phyloP scores from a whole-genome alignment of 2,797 vertebrate genomes.

The Mastacembelus armatus region DNA sequence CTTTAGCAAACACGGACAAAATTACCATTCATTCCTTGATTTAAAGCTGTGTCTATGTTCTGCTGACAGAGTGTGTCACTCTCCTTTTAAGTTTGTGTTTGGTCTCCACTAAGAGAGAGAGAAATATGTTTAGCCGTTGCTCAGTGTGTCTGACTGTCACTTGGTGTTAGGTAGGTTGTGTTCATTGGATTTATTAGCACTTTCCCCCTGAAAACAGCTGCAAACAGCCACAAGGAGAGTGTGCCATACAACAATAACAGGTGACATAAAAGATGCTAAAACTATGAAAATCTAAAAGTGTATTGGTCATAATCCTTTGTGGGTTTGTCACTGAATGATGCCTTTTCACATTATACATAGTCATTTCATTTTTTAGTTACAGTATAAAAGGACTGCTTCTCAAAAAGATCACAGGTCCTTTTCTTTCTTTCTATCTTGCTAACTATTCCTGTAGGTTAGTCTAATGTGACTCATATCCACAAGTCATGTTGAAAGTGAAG shows the following conservation, averaged over 20 bases:
- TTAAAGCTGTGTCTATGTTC: no score
- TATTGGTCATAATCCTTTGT: background rate
- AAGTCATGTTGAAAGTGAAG: conserved; percentile 6
- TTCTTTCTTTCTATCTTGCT: conserved; percentile 2
- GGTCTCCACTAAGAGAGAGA: no score
- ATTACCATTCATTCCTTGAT: no score
- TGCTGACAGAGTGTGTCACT: no score
- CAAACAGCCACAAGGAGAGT: background rate
- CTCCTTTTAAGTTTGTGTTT: no score
- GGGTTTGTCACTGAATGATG: background rate
- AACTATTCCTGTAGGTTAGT: conserved; percentile 37
- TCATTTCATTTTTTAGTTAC: background rate
- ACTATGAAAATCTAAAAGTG: background rate
- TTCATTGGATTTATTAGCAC: background rate
- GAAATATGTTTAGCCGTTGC: no score
- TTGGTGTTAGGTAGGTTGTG: background rate
- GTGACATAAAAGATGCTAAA: background rate
- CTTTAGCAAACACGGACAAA: no score
- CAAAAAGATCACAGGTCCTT: background rate
- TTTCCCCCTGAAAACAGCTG: background rate
- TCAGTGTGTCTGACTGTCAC: no score
- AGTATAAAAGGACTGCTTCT: no score
- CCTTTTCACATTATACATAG: background rate
- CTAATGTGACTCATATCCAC: conserved; percentile 34
- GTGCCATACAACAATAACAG: background rate